Evolutionary conservation across 2,797 vertebrate genomes (phyloP), one percentile per base, ranked within the genome.

Genomic region (Mallotus villosus): DNA sequence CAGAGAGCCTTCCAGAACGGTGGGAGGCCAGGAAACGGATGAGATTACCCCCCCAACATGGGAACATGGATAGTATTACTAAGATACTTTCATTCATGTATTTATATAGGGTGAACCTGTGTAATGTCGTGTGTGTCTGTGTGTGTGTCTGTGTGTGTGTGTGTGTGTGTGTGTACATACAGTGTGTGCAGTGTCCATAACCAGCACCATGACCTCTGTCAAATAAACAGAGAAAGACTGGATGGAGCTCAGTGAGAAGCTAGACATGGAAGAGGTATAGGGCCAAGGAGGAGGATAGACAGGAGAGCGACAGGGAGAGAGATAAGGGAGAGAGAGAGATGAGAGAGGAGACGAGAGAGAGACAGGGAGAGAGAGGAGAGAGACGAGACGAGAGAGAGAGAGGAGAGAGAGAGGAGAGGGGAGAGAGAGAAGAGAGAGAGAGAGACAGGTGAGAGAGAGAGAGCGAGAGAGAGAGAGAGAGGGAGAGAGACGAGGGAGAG

Each of bases 171-270:
- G 32, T 32, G 32, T 32, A 32, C 32, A 80, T 81, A 81, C 74
- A 85, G 75, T 78, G 67, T 80, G 77, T 82, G 88, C 84, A 86
- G 79, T 87, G 85, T 87, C 78, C 81, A 85, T 84, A 86, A 83
- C 63, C 79, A 84, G 88, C 84, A 85, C 76, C 82, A 78, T 82
- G 78, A 79, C 82, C 78, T 77, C 80, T 85, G 85, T 88, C 87
- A 88, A 87, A 89, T 84, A 86, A 86, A 86, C 78, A 85, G 41
- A 85, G 85, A 84, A 78, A 78, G 82, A 85, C 80, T 84, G 74
- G 86, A 88, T 85, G 67, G 83, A 85, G 85, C 79, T 88, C 82
- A 89, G 81, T 80, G 77, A 84, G 81, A 81, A 85, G 74, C 81
- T 61, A 14, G 22, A 51, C 77, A 87, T 86, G 81, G 83, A 79